Base-by-base conservation (phyloP, 2,888 invertebrate genomes). In the Tryphoninae sp. region DNA sequence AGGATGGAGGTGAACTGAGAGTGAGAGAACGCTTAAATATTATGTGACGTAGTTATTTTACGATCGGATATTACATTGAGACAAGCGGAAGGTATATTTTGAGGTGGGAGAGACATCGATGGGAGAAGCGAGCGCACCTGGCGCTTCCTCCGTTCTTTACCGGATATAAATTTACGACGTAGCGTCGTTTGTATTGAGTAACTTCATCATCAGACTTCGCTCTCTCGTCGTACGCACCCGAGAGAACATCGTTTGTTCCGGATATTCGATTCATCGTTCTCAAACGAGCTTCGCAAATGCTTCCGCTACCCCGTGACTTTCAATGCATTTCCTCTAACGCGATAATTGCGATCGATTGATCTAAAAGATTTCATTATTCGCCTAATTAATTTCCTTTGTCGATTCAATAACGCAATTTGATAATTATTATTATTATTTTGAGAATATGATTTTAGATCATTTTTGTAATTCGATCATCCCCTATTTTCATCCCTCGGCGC, bases 21-120 rank as follows among this genome's bases (percentile, higher is more conserved):
- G 42, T 13, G 33, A 2, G n/a, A 59, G 49, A 59, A 26, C n/a
- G 53, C 42, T 11, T 58, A 53, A 23, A 51, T 51, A 69, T 69
- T 51, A 45, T 55, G 55, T 68, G 53, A 71, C 19, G 33, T 61
- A 65, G 64, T 71, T 67, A 71, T 67, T 67, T 76, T 59, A 72
- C 42, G 59, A 72, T 72, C 76, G 76, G 76, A 80, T 80, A 80
- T 76, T 75, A 71, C 69, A 65, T 51, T 71, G 40, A 65, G 53
- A 42, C 16, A 7, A 23, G 40, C 45, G 58, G 74, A 64, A 74
- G 68, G 58, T 49, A 13, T 62, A 26, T 40, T 8, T n/a, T 9
- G 6, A 22, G 22, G 61, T n/a, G 19, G 26, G 16, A 59, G 67
- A 51, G 42, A 22, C 64, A 40, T 62, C 51, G 62, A 73, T 51